phyloP scores from a whole-genome alignment of 2,797 vertebrate species.

The Amniataba percoides region DNA sequence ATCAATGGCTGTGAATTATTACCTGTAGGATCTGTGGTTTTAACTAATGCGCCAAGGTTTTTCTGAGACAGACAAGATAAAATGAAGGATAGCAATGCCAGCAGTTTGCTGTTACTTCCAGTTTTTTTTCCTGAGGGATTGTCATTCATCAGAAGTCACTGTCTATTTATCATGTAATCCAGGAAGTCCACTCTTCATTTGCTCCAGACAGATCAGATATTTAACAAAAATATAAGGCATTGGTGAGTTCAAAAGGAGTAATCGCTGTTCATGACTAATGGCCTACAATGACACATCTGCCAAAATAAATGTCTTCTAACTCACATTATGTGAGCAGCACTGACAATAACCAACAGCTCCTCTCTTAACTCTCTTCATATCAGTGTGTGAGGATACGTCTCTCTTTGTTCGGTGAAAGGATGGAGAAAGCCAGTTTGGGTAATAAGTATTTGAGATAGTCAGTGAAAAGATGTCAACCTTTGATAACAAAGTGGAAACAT shows the following conservation, averaged over 20 bases:
- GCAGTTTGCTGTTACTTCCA: constrained; percentile 27
- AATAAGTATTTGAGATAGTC: neutral
- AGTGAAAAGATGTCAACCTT: constrained; percentile 6
- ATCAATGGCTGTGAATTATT: constrained; percentile 25
- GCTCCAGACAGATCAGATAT: constrained; percentile 12
- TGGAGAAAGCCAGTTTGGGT: neutral
- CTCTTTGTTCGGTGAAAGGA: neutral
- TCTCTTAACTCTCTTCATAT: constrained; percentile 2
- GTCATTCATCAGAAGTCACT: constrained; percentile 8
- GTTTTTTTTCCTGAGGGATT: constrained; percentile 27
- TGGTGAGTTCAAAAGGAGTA: neutral
- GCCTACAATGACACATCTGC: constrained; percentile 2
- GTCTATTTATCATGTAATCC: neutral
- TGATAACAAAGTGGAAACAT: neutral
- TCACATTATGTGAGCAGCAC: neutral
- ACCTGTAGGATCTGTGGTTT: constrained; percentile 25
- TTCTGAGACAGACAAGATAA: constrained; percentile 13
- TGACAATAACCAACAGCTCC: constrained; percentile 17
- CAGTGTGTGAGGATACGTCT: constrained; percentile 8
- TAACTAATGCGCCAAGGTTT: constrained; percentile 4
- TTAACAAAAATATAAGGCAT: constrained; percentile 10
- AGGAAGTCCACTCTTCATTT: constrained; percentile 1
- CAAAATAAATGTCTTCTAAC: constrained; percentile 12
- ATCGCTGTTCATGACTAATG: constrained; percentile 8
- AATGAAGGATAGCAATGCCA: constrained; percentile 8